phyloP scores from a whole-genome alignment of 2,888 invertebrate species.

The Aphelenchoides bicaudatus region DNA sequence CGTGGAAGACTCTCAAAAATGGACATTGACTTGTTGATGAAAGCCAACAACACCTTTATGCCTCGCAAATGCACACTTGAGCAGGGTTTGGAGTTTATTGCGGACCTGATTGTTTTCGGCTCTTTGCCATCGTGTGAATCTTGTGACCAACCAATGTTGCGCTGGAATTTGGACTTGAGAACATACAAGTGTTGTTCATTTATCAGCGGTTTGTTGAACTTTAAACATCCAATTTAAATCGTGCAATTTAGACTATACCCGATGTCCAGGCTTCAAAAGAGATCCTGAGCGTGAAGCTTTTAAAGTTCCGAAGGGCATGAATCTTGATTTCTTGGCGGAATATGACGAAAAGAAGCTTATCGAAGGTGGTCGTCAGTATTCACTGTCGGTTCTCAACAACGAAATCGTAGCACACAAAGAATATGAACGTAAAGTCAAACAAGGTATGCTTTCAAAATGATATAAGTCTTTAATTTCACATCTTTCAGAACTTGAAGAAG shows the following conservation, averaged over 20 bases:
- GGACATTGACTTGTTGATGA: background rate
- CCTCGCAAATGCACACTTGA: background rate
- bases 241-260: too few relatives aligned
- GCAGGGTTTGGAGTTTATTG: constrained; percentile 41
- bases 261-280: constrained; percentile 67
- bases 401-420: too few relatives aligned
- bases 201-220: too few relatives aligned
- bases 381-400: too few relatives aligned
- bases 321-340: constrained; percentile 62
- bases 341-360: constrained; percentile 16
- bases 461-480: too few relatives aligned
- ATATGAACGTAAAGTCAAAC: too few relatives aligned
- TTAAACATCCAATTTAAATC: too few relatives aligned
- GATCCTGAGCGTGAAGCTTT: constrained; percentile 74
- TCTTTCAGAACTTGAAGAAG: constrained; percentile 31
- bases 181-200: too few relatives aligned
- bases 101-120: constrained; percentile 86
- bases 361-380: constrained; percentile 22
- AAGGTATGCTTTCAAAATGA: too few relatives aligned
- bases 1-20: background rate
- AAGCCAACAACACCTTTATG: background rate
- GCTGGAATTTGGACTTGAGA: background rate
- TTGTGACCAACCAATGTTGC: constrained; percentile 66
- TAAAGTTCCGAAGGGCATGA: constrained; percentile 69
- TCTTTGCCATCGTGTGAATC: constrained; percentile 73